Evolutionary conservation across 2,113 vertebrate genomes (phyloP), one percentile per base, ranked within the genome.

Genomic region (Butorides virescens): DNA sequence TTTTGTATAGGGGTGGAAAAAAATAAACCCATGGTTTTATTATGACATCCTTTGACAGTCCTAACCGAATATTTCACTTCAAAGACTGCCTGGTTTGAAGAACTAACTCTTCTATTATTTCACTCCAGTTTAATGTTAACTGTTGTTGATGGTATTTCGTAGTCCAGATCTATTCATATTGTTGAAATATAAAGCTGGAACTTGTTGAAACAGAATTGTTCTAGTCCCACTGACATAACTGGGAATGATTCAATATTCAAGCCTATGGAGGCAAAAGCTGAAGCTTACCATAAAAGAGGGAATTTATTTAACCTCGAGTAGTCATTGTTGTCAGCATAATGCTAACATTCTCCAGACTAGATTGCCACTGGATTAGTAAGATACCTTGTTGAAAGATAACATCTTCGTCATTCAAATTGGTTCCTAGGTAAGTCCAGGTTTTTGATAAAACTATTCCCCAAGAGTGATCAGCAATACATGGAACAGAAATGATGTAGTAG

Each of bases 321-420:
- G 94, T 95, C 87, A 72, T 92, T 94, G 68, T 88, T 97, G 91
- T 97, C 97, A 97, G 84, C 93, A 71, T 97, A 96, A 95, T 55
- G 95, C 96, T 97, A 97, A 98, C 92, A 85, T 96, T 97, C 97
- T 97, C 95, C 97, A 95, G 96, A 97, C 87, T 98, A 98, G 98
- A 95, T 97, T 93, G 81, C 92, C 92, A 96, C 83, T 91, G 96
- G 88, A 92, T 96, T 95, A 85, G 82, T 96, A 10, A 90, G 13
- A 81, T 97, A 95, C 89, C 90, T 97, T 96, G 92, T 90, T 94
- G 94, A 93, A 96, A 59, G 83, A 95, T 91, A 81, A 83, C 68
- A 87, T 62, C 96, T 95, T 95, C 88, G 86, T 97, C 68, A 71
- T 94, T 95, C 74, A 95, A 5, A 95, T 93, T 96, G 86, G 83